Evolutionary conservation across 2,888 invertebrate genomes (phyloP), one percentile per base, ranked within the genome.

Genomic region (Oligia strigilis): DNA sequence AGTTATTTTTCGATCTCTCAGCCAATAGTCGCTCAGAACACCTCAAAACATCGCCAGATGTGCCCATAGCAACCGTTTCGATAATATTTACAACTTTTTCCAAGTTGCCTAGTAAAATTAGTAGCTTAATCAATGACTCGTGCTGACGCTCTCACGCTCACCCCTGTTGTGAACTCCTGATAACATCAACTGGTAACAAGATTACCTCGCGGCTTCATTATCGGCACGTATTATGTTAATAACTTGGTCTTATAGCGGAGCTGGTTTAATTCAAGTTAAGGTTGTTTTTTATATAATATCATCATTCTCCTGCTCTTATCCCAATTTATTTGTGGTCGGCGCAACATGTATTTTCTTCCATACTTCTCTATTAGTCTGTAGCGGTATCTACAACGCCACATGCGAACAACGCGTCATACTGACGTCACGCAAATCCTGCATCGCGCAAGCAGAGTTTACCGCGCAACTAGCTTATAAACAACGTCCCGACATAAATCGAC

Each of bases 181-280:
- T 81, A 77, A 69, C 49, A 70, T 74, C 17, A 62, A 62, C 49
- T 14, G 11, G 29, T 67, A 74, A 82, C 74, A 58, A 60, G 55
- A 72, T 82, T 67, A 72, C 66, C 6, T 23, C 23, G 60, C 40
- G 19, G 36, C 29, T 62, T 29, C n/a, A 74, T 72, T 67, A 81
- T 81, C 62, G 62, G 40, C 55, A 66, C 29, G 60, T n/a, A 46
- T 62, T 77, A 64, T 64, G 55, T n/a, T 76, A 71, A 66, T 55
- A 81, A 65, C 64, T 69, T 64, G 9, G n/a, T 11, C 23, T 36
- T 75, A 9, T 64, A 64, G 4, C 14, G 49, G 60, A 73, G 49
- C 9, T 29, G 40, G n/a, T 69, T 55, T 43, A n/a, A 55, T 19
- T 43, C 9, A 75, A 40, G 52, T 3, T 67, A 3, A n/a, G 49